A percentile compares a stretch with the other conserved stretches of the same genome.
Conservation (phyloP, 2,888 invertebrate species). For the Celastrina argiolus region DNA sequence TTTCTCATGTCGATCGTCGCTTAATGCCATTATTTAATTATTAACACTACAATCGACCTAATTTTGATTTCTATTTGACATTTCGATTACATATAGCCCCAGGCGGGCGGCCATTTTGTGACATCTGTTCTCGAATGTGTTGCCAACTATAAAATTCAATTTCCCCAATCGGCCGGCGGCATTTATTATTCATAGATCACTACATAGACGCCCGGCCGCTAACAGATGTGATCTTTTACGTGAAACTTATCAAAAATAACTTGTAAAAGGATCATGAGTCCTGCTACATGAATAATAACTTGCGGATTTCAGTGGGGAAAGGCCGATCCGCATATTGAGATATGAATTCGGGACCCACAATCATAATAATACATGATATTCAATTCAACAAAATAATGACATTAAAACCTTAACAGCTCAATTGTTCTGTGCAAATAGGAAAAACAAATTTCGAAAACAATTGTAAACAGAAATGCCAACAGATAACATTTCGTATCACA, state of each 20-base stretch:
- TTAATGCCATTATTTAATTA: constrained; percentile 68
- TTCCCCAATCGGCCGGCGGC: constrained; percentile 75
- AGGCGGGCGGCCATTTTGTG: constrained; percentile 68
- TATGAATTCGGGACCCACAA: not conserved
- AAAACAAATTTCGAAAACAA: not conserved
- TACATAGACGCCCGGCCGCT: constrained; percentile 71
- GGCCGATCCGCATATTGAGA: not conserved
- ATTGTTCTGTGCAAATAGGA: not conserved
- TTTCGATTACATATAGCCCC: constrained; percentile 70
- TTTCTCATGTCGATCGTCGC: constrained; percentile 30
- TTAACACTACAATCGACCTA: constrained; percentile 77
- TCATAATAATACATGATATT: not conserved
- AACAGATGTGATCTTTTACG: constrained; percentile 77
- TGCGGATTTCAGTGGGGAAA: not conserved
- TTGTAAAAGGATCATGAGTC: constrained; percentile 44
- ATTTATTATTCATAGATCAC: constrained; percentile 77
- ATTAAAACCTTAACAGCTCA: not conserved
- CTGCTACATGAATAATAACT: constrained; percentile 27
- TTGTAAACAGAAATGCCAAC: not conserved
- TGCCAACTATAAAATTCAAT: constrained; percentile 78
- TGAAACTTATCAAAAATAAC: constrained; percentile 72
- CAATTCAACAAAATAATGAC: not conserved
- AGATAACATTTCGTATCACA: not conserved
- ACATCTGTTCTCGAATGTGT: constrained; percentile 77
- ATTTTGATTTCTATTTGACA: constrained; percentile 78